These are phyloP conservation scores for Caenorhabditis virilis DNA, from an alignment of 2,888 invertebrate species.

Conservation along the genomic window DNA sequence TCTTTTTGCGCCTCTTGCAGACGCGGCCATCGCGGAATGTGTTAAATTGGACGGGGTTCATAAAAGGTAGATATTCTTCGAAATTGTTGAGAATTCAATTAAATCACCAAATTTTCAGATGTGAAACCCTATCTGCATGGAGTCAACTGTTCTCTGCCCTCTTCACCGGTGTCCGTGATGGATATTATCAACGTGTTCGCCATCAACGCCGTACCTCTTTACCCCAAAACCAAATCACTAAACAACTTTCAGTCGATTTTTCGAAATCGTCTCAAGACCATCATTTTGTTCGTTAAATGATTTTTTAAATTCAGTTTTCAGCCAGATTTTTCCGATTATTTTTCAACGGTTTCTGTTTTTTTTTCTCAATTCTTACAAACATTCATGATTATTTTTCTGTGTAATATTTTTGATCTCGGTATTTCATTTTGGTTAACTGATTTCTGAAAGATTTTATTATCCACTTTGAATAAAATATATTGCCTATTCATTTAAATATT, in stretches of 20 bases:
- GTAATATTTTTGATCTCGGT: too few relatives aligned
- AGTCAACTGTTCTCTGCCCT: slow-evolving; percentile 63
- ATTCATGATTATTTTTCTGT: too few relatives aligned
- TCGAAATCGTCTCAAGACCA: slow-evolving; percentile 4
- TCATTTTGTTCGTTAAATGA: background rate
- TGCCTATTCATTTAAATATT: too few relatives aligned
- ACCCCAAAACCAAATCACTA: slow-evolving; percentile 56
- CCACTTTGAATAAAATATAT: too few relatives aligned
- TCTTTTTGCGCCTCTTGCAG: slow-evolving; percentile 63
- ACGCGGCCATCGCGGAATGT: slow-evolving; percentile 67
- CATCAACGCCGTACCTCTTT: slow-evolving; percentile 60
- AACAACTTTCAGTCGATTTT: slow-evolving; percentile 42
- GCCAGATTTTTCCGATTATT: too few relatives aligned
- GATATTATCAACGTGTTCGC: slow-evolving; percentile 58
- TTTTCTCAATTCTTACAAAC: too few relatives aligned
- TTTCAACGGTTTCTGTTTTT: too few relatives aligned
- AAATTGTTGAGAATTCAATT: background rate
- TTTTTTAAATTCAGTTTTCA: too few relatives aligned
- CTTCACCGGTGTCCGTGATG: slow-evolving; percentile 64
- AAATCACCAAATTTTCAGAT: slow-evolving; percentile 28
- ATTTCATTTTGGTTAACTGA: too few relatives aligned
- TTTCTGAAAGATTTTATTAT: too few relatives aligned
- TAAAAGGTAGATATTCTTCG: slow-evolving; percentile 31
- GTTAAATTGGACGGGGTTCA: slow-evolving; percentile 65
- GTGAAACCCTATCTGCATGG: slow-evolving; percentile 67